Conservation (phyloP, 2,113 vertebrate species). For the Phalacrocorax pelagicus region DNA sequence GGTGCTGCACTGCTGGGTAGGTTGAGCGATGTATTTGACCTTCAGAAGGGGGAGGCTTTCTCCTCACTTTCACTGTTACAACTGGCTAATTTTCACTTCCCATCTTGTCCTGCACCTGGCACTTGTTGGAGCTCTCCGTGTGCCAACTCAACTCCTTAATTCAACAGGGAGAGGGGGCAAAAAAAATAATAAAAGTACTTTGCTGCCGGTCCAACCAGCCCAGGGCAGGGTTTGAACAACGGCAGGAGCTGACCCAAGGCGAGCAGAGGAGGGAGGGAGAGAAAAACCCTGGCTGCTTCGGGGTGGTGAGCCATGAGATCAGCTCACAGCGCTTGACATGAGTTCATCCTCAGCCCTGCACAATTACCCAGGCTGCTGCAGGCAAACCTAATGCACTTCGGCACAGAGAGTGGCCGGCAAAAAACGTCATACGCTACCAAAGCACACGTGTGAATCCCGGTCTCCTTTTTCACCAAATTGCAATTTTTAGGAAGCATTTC, state of each 20-base stretch:
- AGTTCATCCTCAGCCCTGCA: background rate
- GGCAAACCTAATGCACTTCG: background rate
- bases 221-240: background rate
- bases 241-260: background rate
- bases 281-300: background rate
- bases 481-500: background rate
- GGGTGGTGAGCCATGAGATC: background rate
- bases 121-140: background rate
- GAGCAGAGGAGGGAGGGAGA: background rate
- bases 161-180: background rate
- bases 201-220: background rate
- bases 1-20: background rate
- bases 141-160: background rate
- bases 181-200: background rate
- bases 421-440: background rate
- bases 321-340: fast-evolving
- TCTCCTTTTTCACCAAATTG: background rate
- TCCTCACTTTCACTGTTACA: background rate
- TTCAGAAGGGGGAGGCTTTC: background rate
- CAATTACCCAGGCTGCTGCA: background rate
- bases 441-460: fast-evolving
- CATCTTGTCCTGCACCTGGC: background rate
- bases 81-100: background rate
- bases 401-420: background rate
- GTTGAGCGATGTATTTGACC: background rate